phyloP scores from a whole-genome alignment of 2,888 invertebrate genomes.

The Drosophila neoperkinsi region DNA sequence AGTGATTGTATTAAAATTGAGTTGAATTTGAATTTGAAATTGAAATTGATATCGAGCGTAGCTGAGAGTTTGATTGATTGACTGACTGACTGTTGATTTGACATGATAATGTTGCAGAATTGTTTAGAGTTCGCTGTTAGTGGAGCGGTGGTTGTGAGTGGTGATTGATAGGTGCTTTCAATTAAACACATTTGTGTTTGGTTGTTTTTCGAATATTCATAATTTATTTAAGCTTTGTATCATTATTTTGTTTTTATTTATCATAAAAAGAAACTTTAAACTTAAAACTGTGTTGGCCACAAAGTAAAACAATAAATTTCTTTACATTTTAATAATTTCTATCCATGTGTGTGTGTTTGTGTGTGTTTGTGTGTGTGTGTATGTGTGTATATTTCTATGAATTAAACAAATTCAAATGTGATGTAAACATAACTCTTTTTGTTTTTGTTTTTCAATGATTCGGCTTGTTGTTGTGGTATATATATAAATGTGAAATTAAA shows the following conservation, averaged over 20 bases:
- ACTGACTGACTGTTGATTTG: slow-evolving; percentile 60
- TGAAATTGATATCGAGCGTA: slow-evolving; percentile 22
- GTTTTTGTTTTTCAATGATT: slow-evolving; percentile 14
- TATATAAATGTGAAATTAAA: slow-evolving; percentile 12
- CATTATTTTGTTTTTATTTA: slow-evolving; percentile 48
- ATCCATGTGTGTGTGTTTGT: slow-evolving; percentile 40
- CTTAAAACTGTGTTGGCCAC: slow-evolving; percentile 51
- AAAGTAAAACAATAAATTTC: slow-evolving; percentile 61
- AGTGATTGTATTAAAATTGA: slow-evolving; percentile 65
- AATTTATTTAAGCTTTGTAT: slow-evolving; percentile 62
- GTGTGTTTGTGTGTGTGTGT: slow-evolving; percentile 10
- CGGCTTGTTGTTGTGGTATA: slow-evolving; percentile 3
- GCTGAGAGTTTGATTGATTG: slow-evolving; percentile 49
- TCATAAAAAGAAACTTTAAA: slow-evolving; percentile 49
- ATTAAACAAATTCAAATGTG: slow-evolving; percentile 53
- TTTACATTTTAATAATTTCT: slow-evolving; percentile 56
- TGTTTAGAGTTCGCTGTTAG: slow-evolving; percentile 53
- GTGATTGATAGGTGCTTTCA: slow-evolving; percentile 32
- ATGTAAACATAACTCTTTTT: slow-evolving; percentile 46
- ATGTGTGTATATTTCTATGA: slow-evolving; percentile 37
- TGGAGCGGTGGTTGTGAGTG: slow-evolving; percentile 45
- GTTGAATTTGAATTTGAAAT: slow-evolving; percentile 24
- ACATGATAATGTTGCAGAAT: slow-evolving; percentile 74
- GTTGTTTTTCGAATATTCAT: slow-evolving; percentile 47
- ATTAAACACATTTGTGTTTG: slow-evolving; percentile 54